Base-by-base conservation (phyloP, 2,797 vertebrate genomes). In the Phataginus tricuspis region DNA sequence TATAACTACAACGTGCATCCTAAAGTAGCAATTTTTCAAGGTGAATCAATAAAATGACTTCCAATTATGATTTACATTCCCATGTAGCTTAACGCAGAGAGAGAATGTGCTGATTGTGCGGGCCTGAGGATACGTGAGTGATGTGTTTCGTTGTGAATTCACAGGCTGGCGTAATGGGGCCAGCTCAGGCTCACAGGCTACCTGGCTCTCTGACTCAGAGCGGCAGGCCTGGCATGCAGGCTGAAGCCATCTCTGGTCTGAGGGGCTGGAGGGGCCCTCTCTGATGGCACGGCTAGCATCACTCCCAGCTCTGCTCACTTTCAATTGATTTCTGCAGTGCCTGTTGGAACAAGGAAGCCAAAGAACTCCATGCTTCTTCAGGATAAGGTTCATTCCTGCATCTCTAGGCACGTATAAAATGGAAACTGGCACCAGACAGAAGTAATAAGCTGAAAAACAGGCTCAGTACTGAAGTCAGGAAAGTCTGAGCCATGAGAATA, bases 391-490 rank as follows among this genome's bases (percentile, higher is more conserved):
- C 59, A 39, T 45, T 16, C 51, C 25, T 71, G 79, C 42, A 49
- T 79, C 80, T 18, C 9, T 23, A 1, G 3, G 8, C 25, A 11
- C 2, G 7, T 4, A 42, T 1, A 68, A 45, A 59, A 87, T 42
- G 19, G 16, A 89, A 91, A 59, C 25, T 7, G 25, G 77, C 69
- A 78, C 34, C 72, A 42, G 23, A 27, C 55, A 72, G 63, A 53
- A 96, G 13, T 27, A 71, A 94, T 64, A 66, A 93, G 39, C 82
- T 74, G 25, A 45, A 91, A 89, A 84, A 88, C 80, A 79, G n/a
- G 14, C 69, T 96, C 86, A 55, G 34, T 25, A 75, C 4, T 69
- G 64, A 85, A 86, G 37, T 91, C 11, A 37, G 68, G 86, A 84
- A 96, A 89, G n/a, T 63, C 88, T 75, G 21, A 61, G 42, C 34